Percentiles rank a stretch among this genome's conserved stretches.
phyloP scores from a whole-genome alignment of 2,888 invertebrate genomes.

The Ochropacha duplaris region DNA sequence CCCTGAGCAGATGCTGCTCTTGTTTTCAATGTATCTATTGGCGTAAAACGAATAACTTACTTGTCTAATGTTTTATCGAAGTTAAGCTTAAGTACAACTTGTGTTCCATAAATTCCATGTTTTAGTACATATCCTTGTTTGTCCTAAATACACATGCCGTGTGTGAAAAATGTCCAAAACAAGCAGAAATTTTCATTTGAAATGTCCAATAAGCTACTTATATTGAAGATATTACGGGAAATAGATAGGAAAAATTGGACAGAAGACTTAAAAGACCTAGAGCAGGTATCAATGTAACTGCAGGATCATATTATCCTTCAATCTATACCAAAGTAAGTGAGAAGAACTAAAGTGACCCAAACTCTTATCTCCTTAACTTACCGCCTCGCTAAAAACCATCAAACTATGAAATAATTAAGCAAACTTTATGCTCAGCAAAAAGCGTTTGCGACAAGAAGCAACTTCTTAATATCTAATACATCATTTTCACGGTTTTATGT shows the following conservation, averaged over 20 bases:
- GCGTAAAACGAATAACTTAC: neutral
- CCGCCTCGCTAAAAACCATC: slow-evolving; percentile 10
- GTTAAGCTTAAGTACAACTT: slow-evolving; percentile 2
- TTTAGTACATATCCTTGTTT: no score
- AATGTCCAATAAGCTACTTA: no score
- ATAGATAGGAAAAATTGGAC: no score
- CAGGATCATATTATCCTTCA: neutral
- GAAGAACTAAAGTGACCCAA: neutral
- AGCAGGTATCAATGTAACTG: neutral
- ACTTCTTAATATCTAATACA: slow-evolving; percentile 40
- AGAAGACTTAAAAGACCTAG: neutral
- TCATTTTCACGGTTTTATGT: slow-evolving; percentile 54
- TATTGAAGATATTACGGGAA: no score
- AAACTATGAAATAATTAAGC: slow-evolving; percentile 26
- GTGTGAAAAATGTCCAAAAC: no score
- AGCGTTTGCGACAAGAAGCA: slow-evolving; percentile 15
- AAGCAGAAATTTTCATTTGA: no score
- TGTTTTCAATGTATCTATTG: slow-evolving; percentile 9
- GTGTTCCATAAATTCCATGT: neutral
- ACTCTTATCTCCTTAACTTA: slow-evolving; percentile 9
- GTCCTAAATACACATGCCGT: no score
- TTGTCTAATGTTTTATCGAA: neutral
- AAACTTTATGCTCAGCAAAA: slow-evolving; percentile 17
- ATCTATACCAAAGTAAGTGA: neutral
- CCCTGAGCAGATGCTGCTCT: slow-evolving; percentile 30